Evolutionary conservation across 2,797 vertebrate species (phyloP).

Genomic region (Sebastes vulpes): DNA sequence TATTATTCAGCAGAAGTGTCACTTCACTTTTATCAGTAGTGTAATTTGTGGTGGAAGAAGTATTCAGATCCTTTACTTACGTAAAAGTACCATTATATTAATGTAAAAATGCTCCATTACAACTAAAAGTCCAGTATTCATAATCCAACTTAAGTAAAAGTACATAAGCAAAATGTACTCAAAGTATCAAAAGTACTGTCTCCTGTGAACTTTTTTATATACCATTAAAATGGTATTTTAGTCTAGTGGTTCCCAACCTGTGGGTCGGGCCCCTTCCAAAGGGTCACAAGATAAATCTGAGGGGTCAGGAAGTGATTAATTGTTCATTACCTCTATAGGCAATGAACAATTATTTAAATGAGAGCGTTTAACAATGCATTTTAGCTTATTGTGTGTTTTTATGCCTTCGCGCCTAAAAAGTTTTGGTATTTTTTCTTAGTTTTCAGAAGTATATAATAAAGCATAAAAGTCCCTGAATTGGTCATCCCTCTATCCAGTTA

Average conservation of each 20-base stretch:
- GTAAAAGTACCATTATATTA: neutral
- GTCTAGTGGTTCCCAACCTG: neutral
- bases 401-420: too few relatives aligned
- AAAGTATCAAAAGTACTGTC: neutral
- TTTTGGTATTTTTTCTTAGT: too few relatives aligned
- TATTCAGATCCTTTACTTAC: neutral
- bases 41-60: neutral
- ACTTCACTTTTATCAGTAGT: constrained; percentile 10
- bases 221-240: neutral
- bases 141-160: neutral
- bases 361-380: neutral
- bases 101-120: neutral
- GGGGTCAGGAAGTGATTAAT: neutral
- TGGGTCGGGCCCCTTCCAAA: neutral
- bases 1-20: neutral
- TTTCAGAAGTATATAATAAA: too few relatives aligned
- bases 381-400: neutral
- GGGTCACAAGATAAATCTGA: neutral
- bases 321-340: too few relatives aligned
- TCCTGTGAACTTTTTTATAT: neutral
- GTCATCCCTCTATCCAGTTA: too few relatives aligned
- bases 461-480: too few relatives aligned
- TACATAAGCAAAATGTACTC: neutral
- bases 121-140: neutral
- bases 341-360: too few relatives aligned